Evolutionary conservation across 2,888 invertebrate genomes (phyloP), one percentile per base, ranked within the genome.

Genomic region (Drosophila pseudotakahashii): DNA sequence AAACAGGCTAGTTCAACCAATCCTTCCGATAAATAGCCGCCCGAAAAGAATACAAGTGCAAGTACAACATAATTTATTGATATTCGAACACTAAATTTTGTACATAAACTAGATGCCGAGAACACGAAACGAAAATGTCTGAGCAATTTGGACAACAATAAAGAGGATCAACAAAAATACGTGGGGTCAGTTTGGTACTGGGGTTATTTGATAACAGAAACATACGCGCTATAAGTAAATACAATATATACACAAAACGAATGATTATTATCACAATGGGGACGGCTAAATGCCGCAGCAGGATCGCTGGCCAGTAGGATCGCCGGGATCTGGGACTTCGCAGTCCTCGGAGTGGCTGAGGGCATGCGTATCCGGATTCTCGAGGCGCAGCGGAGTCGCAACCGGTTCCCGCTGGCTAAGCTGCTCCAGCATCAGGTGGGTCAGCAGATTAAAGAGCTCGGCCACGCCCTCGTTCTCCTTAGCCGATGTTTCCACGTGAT

Each of bases 401-500:
- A 42, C 52, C 10, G 63, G 52, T 6, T 83, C 82, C 39, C 84
- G 81, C 26, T 73, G 77, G 34, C 83, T 76, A 37, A 74, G 81
- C 41, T 86, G 88, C 26, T 76, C 74, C 3, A 82, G 78, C 91
- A 97, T 94, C 95, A 97, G 96, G 81, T 95, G 94, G 39, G 97
- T 96, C 67, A 99, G 92, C 76, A 96, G 95, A 51, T 98, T 92
- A 91, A 98, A 98, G 89, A 98, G 93, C 71, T 98, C 98, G 90
- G 98, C 97, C 6, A 98, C 96, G 34, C 98, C 98, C 91, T 96
- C 94, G 91, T 98, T 98, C 67, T 95, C 92, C 92, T 99, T 99
- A 0, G 99, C 99, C 34, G 98, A 98, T 36, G 98, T 98, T 90
- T 97, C 96, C 92, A 95, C 97, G 92, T 98, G 98, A 85, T 95